Conservation (phyloP, 1,140 invertebrate genomes). For the Dinothrombium tinctorium region DNA sequence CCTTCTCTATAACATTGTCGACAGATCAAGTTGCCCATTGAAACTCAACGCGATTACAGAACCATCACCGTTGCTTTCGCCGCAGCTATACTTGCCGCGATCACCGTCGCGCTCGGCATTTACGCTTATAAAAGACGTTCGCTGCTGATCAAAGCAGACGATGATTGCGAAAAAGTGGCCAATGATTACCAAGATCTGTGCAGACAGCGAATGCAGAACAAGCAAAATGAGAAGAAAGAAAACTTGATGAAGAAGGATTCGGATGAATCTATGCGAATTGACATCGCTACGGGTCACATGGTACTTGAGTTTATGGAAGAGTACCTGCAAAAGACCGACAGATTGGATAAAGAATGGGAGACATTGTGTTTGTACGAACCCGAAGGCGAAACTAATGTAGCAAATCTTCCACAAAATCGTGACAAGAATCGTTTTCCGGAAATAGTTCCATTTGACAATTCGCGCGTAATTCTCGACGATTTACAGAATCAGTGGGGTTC, state of each 20-base stretch:
- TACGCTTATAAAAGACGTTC: background rate
- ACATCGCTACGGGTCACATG: conserved; percentile 96
- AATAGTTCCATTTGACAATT: conserved; percentile 73
- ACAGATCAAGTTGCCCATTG: background rate
- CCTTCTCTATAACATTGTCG: background rate
- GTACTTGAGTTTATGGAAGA: conserved; percentile 99
- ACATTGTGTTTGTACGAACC: conserved; percentile 78
- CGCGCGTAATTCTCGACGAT: conserved; percentile 61
- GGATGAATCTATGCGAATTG: conserved; percentile 31
- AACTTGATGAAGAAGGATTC: background rate
- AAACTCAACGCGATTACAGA: background rate
- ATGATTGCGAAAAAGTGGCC: background rate
- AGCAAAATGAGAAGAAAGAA: conserved; percentile 26
- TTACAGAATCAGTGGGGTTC: conserved; percentile 33
- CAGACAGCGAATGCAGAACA: conserved; percentile 71
- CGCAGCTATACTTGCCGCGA: no score
- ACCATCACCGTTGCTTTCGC: no score
- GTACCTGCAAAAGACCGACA: conserved; percentile 69
- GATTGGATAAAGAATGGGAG: conserved; percentile 86
- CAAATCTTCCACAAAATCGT: conserved; percentile 40
- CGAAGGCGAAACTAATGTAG: conserved; percentile 57
- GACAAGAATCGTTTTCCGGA: conserved; percentile 59
- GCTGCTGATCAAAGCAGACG: background rate
- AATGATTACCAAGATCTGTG: conserved; percentile 53
- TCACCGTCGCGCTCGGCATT: background rate